Evolutionary conservation across 2,113 vertebrate genomes (phyloP).

Genomic region (Strix aluco): DNA sequence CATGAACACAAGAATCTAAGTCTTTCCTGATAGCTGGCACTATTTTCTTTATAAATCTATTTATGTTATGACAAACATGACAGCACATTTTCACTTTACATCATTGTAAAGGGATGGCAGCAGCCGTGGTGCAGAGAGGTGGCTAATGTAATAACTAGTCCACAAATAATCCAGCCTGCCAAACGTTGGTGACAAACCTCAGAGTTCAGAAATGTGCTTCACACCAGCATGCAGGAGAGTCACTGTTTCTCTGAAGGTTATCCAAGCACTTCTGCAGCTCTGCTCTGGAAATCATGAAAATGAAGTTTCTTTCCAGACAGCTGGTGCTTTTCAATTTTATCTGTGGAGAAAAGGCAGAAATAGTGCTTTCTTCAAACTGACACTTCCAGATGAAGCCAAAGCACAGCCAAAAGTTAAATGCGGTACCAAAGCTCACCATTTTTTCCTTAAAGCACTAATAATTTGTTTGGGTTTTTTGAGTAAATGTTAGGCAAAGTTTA

Average conservation of each 20-base stretch:
- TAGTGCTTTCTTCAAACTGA: not conserved
- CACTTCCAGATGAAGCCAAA: not conserved
- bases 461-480: not conserved
- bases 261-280: not conserved
- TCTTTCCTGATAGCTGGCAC: not conserved
- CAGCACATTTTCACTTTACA: slow-evolving; percentile 37
- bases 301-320: not conserved
- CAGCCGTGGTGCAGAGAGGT: not conserved
- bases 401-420: not conserved
- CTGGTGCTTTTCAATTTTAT: not conserved
- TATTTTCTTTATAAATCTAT: slow-evolving; percentile 40
- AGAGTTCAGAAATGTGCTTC: not conserved
- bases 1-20: not conserved
- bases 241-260: not conserved
- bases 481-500: not conserved
- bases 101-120: not conserved
- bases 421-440: not conserved
- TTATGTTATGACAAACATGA: not conserved
- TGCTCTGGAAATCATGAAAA: not conserved
- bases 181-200: not conserved
- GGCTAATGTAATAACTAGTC: slow-evolving; percentile 10
- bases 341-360: not conserved
- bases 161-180: slow-evolving; percentile 29
- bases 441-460: not conserved
- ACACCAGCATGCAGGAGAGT: not conserved